Evolutionary conservation across 2,797 vertebrate species (phyloP).

Genomic region (Oreortyx pictus): DNA sequence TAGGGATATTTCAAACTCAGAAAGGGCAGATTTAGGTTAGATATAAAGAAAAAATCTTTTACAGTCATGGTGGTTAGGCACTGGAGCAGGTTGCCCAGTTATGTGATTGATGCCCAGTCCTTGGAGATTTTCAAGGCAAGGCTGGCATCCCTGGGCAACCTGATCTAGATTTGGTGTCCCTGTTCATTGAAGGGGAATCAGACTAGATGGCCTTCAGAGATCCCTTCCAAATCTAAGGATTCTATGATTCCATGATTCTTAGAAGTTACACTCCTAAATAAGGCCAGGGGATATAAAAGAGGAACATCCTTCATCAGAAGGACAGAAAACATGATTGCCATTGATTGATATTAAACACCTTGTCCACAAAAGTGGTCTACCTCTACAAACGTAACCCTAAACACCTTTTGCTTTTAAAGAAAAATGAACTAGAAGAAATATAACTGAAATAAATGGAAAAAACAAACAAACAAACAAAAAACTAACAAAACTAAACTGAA

Average conservation of each 20-base stretch:
- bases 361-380: not conserved
- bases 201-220: too few relatives aligned
- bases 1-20: too few relatives aligned
- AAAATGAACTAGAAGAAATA: not conserved
- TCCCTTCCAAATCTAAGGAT: too few relatives aligned
- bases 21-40: too few relatives aligned
- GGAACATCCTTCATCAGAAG: not conserved
- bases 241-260: not conserved
- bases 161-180: too few relatives aligned
- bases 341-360: not conserved
- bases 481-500: not conserved
- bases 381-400: not conserved
- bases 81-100: too few relatives aligned
- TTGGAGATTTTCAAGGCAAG: too few relatives aligned
- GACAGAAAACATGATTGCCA: not conserved
- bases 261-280: not conserved
- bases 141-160: too few relatives aligned
- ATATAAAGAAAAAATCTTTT: too few relatives aligned
- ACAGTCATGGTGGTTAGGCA: too few relatives aligned
- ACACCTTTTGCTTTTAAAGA: not conserved
- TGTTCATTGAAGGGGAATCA: too few relatives aligned
- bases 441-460: not conserved
- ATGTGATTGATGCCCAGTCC: too few relatives aligned
- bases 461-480: not conserved
- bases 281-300: not conserved